These are phyloP conservation scores for Myioborus miniatus DNA, from an alignment of 2,797 vertebrate genomes.

Conservation along the genomic window DNA sequence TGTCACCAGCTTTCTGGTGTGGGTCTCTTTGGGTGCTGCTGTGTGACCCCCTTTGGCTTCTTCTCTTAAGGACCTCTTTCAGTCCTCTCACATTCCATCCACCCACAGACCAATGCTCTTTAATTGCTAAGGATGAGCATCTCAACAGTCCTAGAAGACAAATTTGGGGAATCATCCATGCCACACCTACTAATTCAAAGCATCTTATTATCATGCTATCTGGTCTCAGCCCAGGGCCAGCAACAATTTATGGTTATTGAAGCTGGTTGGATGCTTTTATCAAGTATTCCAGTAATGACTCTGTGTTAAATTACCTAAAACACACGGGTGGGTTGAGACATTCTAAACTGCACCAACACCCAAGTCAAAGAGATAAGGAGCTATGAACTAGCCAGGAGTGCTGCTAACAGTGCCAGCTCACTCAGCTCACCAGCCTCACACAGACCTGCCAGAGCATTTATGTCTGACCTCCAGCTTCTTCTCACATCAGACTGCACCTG, in stretches of 20 bases:
- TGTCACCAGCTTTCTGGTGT: neutral
- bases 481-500: neutral
- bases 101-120: fast-evolving
- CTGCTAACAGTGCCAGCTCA: neutral
- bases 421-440: neutral
- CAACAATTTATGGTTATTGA: neutral
- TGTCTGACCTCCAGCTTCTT: neutral
- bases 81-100: neutral
- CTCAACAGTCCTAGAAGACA: neutral
- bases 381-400: neutral
- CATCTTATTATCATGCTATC: neutral
- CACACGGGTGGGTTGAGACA: neutral
- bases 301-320: neutral
- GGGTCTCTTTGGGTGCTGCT: neutral
- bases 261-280: neutral
- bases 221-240: neutral
- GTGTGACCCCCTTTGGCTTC: neutral
- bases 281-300: neutral
- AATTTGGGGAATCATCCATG: neutral
- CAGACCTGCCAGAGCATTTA: neutral
- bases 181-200: neutral
- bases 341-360: neutral
- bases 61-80: neutral
- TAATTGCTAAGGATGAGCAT: neutral
- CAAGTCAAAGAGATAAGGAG: neutral